Base-by-base conservation (phyloP, 2,113 vertebrate species). In the Larimichthys polyactis region DNA sequence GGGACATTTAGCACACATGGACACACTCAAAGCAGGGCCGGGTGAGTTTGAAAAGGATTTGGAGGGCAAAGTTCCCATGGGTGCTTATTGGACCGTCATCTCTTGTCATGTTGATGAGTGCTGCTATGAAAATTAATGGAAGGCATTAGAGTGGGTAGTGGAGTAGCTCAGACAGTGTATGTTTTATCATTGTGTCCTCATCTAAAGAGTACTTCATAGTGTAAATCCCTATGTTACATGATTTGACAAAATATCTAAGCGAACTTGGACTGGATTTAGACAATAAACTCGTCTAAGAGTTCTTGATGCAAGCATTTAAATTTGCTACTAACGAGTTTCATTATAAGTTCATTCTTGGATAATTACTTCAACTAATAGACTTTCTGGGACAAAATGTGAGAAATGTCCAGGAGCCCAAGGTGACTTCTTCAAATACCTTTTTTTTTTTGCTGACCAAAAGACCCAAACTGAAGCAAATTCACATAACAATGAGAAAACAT, bases 101-200 rank as follows among this genome's bases (percentile, higher is more conserved):
- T 88, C 82, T 92, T 84, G 67, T 93, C 83, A 82, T 83, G 77
- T 60, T 46, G 70, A 59, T 52, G 75, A 88, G 77, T 32, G 72
- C 73, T 54, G 88, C 82, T 24, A 20, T 81, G 64, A 58, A 75
- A 91, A 92, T 88, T 55, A 89, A 94, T 88, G 71, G 77, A 62
- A 17, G 29, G 66, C 67, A 81, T 81, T 74, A 65, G 79, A 89
- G 93, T 90, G 92, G 91, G 89, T 58, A 22, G 84, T 76, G 63
- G 79, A 92, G 92, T 63, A 55, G 77, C 74, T 70, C 69, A 65
- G 57, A 78, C 19, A 48, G 70, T 29, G 48, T 62, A 68, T 68
- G 59, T 59, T 76, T 69, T 68, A 75, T 79, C 64, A 62, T 83
- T 60, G 17, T 70, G 64, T 75, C 46, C 73, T 72, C 11, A 27